Evolutionary conservation across 2,113 vertebrate genomes (phyloP).

Genomic region (Xiphorhynchus elegans): DNA sequence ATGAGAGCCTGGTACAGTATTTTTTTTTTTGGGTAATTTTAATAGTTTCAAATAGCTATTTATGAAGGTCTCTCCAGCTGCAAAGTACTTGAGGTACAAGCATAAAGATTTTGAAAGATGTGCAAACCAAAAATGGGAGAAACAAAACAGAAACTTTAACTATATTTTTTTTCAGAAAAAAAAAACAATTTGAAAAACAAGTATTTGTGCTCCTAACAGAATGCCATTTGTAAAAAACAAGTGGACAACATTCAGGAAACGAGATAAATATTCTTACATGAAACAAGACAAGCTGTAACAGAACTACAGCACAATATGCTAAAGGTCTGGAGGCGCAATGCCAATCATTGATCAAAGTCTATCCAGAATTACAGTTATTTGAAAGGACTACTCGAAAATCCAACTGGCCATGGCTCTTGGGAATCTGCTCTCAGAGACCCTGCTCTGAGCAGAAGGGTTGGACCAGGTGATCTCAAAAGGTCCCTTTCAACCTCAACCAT

Average conservation of each 20-base stretch:
- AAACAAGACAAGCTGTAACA: background rate
- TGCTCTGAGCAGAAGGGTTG: background rate
- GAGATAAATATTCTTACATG: background rate
- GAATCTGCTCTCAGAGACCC: background rate
- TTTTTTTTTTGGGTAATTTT: background rate
- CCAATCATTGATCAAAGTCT: background rate
- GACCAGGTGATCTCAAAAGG: background rate
- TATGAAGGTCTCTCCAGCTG: background rate
- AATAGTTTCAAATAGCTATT: background rate
- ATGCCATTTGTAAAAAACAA: background rate
- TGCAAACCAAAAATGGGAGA: background rate
- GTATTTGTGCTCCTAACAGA: background rate
- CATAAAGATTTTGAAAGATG: background rate
- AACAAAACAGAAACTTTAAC: background rate
- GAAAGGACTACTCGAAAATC: background rate
- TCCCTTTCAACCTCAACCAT: background rate
- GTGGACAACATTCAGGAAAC: background rate
- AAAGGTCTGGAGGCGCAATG: background rate
- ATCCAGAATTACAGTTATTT: background rate
- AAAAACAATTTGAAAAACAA: background rate
- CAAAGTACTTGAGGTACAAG: background rate
- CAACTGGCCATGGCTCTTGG: fast-evolving
- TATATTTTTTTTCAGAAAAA: background rate
- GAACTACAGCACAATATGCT: background rate
- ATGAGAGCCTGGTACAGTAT: background rate